Evolutionary conservation across 2,888 invertebrate genomes (phyloP).

Genomic region (Xestia ashworthii): DNA sequence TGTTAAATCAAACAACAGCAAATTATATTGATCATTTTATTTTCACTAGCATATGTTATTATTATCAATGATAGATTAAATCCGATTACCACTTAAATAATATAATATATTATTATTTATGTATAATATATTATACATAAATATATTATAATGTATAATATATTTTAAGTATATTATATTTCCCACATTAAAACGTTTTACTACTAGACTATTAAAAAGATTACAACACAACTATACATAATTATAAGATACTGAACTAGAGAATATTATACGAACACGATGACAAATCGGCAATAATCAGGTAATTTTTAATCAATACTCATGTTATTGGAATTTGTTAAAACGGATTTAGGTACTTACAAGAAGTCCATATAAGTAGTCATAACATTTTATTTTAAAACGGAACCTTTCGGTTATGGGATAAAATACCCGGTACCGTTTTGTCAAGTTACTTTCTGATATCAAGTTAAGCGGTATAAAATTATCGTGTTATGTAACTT

Average conservation of each 20-base stretch:
- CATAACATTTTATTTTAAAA: slow-evolving; percentile 34
- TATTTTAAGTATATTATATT: too few relatives aligned
- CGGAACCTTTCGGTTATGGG: slow-evolving; percentile 22
- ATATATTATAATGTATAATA: too few relatives aligned
- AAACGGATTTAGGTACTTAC: slow-evolving; percentile 46
- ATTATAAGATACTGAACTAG: slow-evolving; percentile 35
- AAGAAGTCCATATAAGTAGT: slow-evolving; percentile 3
- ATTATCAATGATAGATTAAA: slow-evolving; percentile 5
- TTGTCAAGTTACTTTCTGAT: slow-evolving; percentile 7
- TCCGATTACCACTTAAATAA: neutral
- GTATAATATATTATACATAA: too few relatives aligned
- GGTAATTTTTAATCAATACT: slow-evolving; percentile 59
- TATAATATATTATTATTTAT: too few relatives aligned
- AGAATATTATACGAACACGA: slow-evolving; percentile 42
- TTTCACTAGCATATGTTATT: neutral
- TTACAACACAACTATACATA: slow-evolving; percentile 17
- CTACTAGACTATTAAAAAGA: slow-evolving; percentile 26
- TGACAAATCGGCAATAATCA: slow-evolving; percentile 66
- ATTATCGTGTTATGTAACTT: slow-evolving; percentile 7
- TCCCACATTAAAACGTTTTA: slow-evolving; percentile 33
- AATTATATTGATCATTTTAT: neutral
- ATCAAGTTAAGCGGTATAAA: slow-evolving; percentile 7
- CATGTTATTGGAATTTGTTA: slow-evolving; percentile 64
- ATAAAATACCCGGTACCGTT: slow-evolving; percentile 32
- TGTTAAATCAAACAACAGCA: neutral